Evolutionary conservation across 2,888 invertebrate species (phyloP).

Genomic region (Perithous albicinctus): DNA sequence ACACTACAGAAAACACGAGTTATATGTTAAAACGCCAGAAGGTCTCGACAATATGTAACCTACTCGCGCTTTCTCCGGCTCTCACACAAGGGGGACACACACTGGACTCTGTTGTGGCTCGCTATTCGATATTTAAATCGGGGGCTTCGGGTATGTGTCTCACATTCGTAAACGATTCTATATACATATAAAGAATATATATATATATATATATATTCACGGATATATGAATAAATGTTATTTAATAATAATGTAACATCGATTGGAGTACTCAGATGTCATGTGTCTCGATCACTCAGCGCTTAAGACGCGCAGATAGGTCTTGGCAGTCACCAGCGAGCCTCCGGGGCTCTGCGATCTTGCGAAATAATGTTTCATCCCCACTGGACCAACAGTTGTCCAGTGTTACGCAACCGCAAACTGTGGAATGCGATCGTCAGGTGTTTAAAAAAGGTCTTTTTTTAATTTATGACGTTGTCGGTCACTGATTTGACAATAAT

Average conservation of each 20-base stretch:
- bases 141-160: neutral
- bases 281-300: neutral
- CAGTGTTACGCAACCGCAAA: constrained; percentile 16
- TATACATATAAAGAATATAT: neutral
- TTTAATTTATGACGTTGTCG: too few species aligned
- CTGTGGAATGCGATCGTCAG: neutral
- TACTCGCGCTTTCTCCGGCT: constrained; percentile 59
- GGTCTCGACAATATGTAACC: constrained; percentile 57
- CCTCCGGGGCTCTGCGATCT: constrained; percentile 7
- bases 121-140: constrained; percentile 53
- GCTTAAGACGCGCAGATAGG: neutral
- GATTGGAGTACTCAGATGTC: neutral
- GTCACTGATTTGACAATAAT: too few species aligned
- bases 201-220: too few species aligned
- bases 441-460: neutral
- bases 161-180: neutral
- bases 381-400: neutral
- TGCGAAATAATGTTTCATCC: constrained; percentile 28
- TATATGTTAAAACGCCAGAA: constrained; percentile 46
- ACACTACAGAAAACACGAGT: neutral
- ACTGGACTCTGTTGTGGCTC: neutral
- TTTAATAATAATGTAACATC: constrained; percentile 26
- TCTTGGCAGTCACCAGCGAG: too few species aligned
- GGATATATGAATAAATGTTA: neutral
- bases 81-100: constrained; percentile 28